These are phyloP conservation scores for Tortrix viridana DNA, from an alignment of 2,888 invertebrate genomes.

Conservation along the genomic window DNA sequence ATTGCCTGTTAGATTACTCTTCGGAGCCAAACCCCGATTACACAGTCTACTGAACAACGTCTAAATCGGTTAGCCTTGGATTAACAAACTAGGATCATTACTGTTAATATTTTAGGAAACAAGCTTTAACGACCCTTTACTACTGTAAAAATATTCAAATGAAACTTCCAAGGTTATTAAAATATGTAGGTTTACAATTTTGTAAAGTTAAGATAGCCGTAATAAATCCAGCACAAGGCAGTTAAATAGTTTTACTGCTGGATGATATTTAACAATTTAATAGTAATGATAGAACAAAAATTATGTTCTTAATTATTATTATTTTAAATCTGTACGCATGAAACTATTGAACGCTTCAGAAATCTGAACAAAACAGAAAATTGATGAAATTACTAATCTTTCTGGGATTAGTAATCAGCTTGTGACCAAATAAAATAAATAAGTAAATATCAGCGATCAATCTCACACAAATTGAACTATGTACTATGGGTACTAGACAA, in stretches of 20 bases:
- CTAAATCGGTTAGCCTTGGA: constrained; percentile 19
- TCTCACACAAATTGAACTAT: too few relatives aligned
- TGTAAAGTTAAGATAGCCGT: constrained; percentile 5
- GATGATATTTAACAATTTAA: neutral
- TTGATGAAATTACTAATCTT: too few relatives aligned
- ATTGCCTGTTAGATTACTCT: constrained; percentile 11
- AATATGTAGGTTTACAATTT: constrained; percentile 9
- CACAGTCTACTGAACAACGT: constrained; percentile 12
- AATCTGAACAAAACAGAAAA: too few relatives aligned
- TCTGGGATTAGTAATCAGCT: too few relatives aligned
- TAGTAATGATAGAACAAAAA: neutral
- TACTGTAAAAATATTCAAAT: constrained; percentile 1
- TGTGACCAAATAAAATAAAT: too few relatives aligned
- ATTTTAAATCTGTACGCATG: too few relatives aligned
- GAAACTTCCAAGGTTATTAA: neutral
- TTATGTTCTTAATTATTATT: too few relatives aligned
- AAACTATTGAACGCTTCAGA: too few relatives aligned
- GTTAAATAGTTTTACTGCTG: constrained; percentile 4
- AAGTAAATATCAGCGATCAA: too few relatives aligned
- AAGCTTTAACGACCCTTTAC: constrained; percentile 1
- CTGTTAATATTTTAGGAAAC: neutral
- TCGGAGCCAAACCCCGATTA: constrained; percentile 12
- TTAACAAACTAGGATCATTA: constrained; percentile 9
- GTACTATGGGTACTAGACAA: too few relatives aligned
- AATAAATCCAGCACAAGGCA: neutral